Evolutionary conservation across 2,888 invertebrate genomes (phyloP).

Genomic region (Ypsolopha sequella): DNA sequence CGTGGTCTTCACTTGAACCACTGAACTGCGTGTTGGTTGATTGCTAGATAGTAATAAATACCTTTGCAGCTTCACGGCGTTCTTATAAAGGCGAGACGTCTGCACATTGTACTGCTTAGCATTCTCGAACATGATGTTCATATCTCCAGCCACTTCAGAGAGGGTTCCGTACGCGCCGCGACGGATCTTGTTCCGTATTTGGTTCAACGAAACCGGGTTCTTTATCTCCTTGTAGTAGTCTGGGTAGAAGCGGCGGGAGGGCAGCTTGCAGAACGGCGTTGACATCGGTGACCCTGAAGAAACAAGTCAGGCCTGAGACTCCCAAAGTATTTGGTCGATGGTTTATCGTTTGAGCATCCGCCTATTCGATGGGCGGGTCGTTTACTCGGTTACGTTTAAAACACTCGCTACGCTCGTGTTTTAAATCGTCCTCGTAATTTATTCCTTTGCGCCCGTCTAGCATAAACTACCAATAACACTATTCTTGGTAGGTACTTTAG

Average conservation of each 20-base stretch:
- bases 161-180: conserved; percentile 86
- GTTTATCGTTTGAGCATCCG: too few relatives aligned
- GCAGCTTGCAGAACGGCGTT: conserved; percentile 94
- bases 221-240: conserved; percentile 98
- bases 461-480: too few relatives aligned
- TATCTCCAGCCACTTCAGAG: conserved; percentile 91
- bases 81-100: conserved; percentile 83
- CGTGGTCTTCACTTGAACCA: too few relatives aligned
- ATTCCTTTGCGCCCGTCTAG: too few relatives aligned
- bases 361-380: too few relatives aligned
- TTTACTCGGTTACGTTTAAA: too few relatives aligned
- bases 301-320: background rate
- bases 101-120: conserved; percentile 90
- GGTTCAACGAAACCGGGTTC: conserved; percentile 93
- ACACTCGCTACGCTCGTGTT: too few relatives aligned
- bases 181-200: conserved; percentile 88
- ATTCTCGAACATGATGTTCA: conserved; percentile 97
- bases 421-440: too few relatives aligned
- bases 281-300: conserved; percentile 82
- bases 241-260: conserved; percentile 91
- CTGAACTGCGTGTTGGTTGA: too few relatives aligned
- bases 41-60: conserved; percentile 18
- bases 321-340: too few relatives aligned
- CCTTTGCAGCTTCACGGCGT: conserved; percentile 87
- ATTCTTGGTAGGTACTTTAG: too few relatives aligned